phyloP scores from a whole-genome alignment of 2,888 invertebrate genomes.

The Bellardia bayeri region DNA sequence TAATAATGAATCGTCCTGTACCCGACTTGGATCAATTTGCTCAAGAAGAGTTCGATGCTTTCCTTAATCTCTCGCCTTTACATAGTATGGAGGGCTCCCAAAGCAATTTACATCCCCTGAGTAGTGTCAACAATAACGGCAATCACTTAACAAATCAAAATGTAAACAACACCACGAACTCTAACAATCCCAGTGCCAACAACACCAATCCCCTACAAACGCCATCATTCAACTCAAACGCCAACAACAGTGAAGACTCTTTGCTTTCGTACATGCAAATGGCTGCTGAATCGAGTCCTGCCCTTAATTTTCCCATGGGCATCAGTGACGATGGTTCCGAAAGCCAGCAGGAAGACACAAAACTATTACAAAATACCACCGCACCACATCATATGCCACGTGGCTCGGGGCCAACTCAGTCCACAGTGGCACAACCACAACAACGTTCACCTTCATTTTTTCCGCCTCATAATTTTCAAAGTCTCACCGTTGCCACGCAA shows the following conservation, averaged over 20 bases:
- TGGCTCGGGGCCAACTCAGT: constrained; percentile 57
- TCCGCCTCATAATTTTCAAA: constrained; percentile 77
- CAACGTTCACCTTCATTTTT: constrained; percentile 77
- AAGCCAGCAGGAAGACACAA: constrained; percentile 79
- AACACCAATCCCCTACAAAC: constrained; percentile 43
- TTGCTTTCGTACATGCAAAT: constrained; percentile 83
- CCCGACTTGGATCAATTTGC: constrained; percentile 78
- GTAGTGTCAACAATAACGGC: constrained; percentile 61
- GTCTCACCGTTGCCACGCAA: constrained; percentile 69
- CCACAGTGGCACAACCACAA: constrained; percentile 66
- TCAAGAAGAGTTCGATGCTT: constrained; percentile 82
- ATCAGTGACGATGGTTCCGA: constrained; percentile 80
- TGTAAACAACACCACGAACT: constrained; percentile 60
- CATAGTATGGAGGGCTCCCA: constrained; percentile 76
- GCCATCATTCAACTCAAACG: constrained; percentile 58
- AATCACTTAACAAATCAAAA: constrained; percentile 54
- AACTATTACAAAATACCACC: constrained; percentile 71
- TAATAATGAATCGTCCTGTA: constrained; percentile 73
- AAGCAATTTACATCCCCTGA: constrained; percentile 71
- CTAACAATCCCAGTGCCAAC: constrained; percentile 44
- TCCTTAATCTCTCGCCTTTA: constrained; percentile 81
- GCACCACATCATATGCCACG: constrained; percentile 35
- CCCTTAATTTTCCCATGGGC: constrained; percentile 82
- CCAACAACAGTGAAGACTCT: constrained; percentile 80
- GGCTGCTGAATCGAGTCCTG: constrained; percentile 79